Conservation (phyloP, 2,113 vertebrate species). For the Romanogobio albipinnatus region DNA sequence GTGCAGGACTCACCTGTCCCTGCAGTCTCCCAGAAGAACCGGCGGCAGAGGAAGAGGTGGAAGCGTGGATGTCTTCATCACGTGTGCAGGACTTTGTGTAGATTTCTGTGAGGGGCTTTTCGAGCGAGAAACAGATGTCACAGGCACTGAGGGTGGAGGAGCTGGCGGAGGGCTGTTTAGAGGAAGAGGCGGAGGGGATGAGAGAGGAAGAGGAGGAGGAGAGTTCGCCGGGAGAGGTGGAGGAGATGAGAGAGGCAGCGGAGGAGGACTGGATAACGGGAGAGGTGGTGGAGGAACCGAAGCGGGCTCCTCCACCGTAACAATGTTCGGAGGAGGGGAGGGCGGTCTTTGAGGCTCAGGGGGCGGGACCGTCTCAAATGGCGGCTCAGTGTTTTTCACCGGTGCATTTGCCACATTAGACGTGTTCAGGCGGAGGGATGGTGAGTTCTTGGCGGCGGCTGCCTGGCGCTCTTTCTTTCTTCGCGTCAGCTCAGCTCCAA, state of each 20-base stretch:
- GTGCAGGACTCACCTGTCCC: conserved; percentile 86
- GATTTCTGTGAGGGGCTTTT: conserved; percentile 83
- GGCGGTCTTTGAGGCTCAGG: conserved; percentile 40
- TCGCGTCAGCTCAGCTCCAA: conserved; percentile 93
- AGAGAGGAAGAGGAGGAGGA: conserved; percentile 52
- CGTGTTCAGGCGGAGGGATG: conserved; percentile 71
- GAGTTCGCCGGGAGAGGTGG: conserved; percentile 66
- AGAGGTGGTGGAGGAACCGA: conserved; percentile 43
- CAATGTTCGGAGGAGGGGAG: not conserved
- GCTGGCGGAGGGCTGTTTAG: conserved; percentile 65
- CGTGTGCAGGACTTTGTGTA: conserved; percentile 78
- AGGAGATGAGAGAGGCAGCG: conserved; percentile 34
- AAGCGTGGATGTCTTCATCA: conserved; percentile 93
- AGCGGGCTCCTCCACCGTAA: not conserved
- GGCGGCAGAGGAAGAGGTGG: conserved; percentile 94
- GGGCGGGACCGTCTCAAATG: conserved; percentile 31
- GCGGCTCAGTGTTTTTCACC: conserved; percentile 58
- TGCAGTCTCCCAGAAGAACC: conserved; percentile 86
- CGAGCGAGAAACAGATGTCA: conserved; percentile 72
- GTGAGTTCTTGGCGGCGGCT: conserved; percentile 83
- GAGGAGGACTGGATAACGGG: conserved; percentile 29
- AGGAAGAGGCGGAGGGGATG: conserved; percentile 77
- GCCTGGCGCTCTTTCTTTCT: conserved; percentile 93
- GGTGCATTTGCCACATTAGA: conserved; percentile 62
- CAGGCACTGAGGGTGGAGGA: conserved; percentile 66